These are phyloP conservation scores for Oncorhynchus masou DNA, from an alignment of 2,113 vertebrate genomes.

Conservation along the genomic window DNA sequence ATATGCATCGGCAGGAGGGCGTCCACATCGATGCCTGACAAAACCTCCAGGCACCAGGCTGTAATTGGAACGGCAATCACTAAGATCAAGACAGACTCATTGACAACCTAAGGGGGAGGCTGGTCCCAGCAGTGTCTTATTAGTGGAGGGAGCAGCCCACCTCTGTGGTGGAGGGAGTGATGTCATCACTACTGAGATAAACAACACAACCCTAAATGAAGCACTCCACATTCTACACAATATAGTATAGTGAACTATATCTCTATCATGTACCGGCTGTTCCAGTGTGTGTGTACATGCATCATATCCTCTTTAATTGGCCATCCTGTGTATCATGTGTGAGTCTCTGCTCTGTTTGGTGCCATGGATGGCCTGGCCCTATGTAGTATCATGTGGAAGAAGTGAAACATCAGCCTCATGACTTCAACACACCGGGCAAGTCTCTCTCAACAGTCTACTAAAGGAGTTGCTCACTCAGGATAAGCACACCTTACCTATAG, in stretches of 20 bases:
- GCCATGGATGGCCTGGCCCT: background rate
- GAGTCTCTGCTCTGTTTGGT: background rate
- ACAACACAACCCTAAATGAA: slow-evolving; percentile 11
- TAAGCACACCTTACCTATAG: slow-evolving; percentile 23
- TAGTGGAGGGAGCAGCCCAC: slow-evolving; percentile 51
- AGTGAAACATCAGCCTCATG: slow-evolving; percentile 29
- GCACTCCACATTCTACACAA: background rate
- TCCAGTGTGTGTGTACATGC: background rate
- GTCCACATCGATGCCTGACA: slow-evolving; percentile 71
- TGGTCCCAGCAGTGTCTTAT: slow-evolving; percentile 67
- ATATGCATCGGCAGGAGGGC: slow-evolving; percentile 72
- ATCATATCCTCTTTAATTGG: slow-evolving; percentile 14
- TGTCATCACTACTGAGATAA: slow-evolving; percentile 41
- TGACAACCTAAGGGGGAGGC: slow-evolving; percentile 68
- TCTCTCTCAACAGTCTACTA: slow-evolving; percentile 29
- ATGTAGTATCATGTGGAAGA: slow-evolving; percentile 6
- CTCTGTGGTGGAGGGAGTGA: slow-evolving; percentile 34
- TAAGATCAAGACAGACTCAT: slow-evolving; percentile 74
- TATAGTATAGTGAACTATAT: background rate
- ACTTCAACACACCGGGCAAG: slow-evolving; percentile 30
- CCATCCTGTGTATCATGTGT: background rate
- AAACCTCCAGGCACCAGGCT: slow-evolving; percentile 72
- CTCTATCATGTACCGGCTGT: background rate
- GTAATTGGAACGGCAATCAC: slow-evolving; percentile 76
- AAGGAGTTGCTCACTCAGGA: slow-evolving; percentile 39